A percentile compares a stretch with the other conserved stretches of the same genome.
These are phyloP conservation scores for Aleiodes sp. DNA, from an alignment of 1,140 invertebrate species.

Conservation along the genomic window DNA sequence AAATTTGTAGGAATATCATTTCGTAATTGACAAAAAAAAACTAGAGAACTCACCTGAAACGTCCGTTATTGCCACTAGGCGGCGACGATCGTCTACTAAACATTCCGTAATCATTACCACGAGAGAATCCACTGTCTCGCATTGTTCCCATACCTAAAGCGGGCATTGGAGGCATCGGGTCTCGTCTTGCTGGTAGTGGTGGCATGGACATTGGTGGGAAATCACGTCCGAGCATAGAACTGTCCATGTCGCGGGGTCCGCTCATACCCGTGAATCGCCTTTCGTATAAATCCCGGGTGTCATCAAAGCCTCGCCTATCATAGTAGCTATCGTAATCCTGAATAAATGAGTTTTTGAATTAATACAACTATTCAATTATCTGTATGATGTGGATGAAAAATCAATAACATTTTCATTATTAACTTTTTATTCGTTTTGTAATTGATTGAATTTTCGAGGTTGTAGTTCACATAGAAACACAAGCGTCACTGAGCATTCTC, in stretches of 20 bases:
- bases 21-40: no score
- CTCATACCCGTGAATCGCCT: constrained; percentile 76
- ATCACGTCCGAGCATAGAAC: constrained; percentile 70
- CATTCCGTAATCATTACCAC: constrained; percentile 78
- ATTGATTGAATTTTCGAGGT: no score
- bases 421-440: no score
- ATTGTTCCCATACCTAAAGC: constrained; percentile 68
- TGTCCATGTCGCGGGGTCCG: constrained; percentile 70
- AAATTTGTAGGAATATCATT: no score
- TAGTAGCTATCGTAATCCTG: constrained; percentile 86
- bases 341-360: constrained; percentile 34
- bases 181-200: constrained; percentile 70
- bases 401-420: no score
- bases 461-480: no score
- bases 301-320: constrained; percentile 77
- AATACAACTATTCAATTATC: no score
- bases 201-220: constrained; percentile 74
- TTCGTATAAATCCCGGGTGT: constrained; percentile 80
- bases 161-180: constrained; percentile 74
- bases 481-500: no score
- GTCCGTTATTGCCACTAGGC: constrained; percentile 62
- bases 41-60: constrained; percentile 66
- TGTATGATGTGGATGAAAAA: no score
- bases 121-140: constrained; percentile 66
- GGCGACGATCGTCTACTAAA: constrained; percentile 83